Percentiles rank a stretch among this genome's conserved stretches.
Conservation (phyloP, 1,140 invertebrate species). For the Drosophila sp. region DNA sequence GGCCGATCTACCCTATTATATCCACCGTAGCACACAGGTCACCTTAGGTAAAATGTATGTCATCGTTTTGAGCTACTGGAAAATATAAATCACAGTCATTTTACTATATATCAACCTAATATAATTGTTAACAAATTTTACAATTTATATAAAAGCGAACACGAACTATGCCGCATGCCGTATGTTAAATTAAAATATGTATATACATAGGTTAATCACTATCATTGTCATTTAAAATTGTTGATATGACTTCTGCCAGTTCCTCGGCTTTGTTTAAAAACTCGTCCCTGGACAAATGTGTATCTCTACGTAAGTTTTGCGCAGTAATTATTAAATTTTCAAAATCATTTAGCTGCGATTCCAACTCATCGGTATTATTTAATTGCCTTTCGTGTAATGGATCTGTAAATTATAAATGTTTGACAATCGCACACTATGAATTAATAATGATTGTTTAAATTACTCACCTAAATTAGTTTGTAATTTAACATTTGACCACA, state of each 20-base stretch:
- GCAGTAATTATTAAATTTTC: slow-evolving; percentile 51
- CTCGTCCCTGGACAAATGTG: slow-evolving; percentile 40
- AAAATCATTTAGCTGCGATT: slow-evolving; percentile 49
- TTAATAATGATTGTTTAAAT: not conserved
- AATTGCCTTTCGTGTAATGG: slow-evolving; percentile 14
- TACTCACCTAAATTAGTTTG: slow-evolving; percentile 29
- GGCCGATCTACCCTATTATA: too few relatives aligned
- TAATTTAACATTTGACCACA: slow-evolving; percentile 45
- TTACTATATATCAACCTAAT: not conserved
- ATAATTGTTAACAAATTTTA: slow-evolving; percentile 7
- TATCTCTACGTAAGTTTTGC: slow-evolving; percentile 41
- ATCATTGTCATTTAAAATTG: slow-evolving; percentile 50
- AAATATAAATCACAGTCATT: not conserved
- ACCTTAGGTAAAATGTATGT: too few relatives aligned
- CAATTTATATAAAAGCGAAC: slow-evolving; percentile 1
- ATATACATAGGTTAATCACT: slow-evolving; percentile 35
- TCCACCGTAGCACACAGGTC: too few relatives aligned
- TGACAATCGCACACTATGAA: too few relatives aligned
- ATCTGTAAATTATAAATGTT: not conserved
- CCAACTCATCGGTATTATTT: slow-evolving; percentile 34
- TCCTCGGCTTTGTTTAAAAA: slow-evolving; percentile 49
- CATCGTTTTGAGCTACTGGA: too few relatives aligned
- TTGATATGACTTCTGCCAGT: slow-evolving; percentile 43
- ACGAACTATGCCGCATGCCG: not conserved
- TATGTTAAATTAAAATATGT: slow-evolving; percentile 2